A percentile compares a stretch with the other conserved stretches of the same genome.
Conservation (phyloP, 1,140 invertebrate species). For the Manduca sexta region DNA sequence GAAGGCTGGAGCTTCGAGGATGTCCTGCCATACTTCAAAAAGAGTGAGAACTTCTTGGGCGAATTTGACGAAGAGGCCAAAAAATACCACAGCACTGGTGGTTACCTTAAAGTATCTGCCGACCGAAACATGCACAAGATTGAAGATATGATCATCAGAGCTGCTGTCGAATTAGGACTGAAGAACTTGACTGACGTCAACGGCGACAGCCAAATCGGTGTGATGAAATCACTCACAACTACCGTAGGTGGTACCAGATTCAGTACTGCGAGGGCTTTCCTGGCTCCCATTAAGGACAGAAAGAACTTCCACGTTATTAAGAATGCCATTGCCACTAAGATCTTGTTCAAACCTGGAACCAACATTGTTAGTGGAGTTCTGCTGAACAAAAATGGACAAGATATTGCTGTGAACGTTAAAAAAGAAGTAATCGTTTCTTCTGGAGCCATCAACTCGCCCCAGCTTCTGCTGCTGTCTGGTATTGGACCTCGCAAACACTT, state of each 20-base stretch:
- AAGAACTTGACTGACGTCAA: slow-evolving; percentile 74
- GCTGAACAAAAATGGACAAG: slow-evolving; percentile 70
- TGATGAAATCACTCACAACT: slow-evolving; percentile 50
- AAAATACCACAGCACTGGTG: slow-evolving; percentile 80
- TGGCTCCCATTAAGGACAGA: slow-evolving; percentile 69
- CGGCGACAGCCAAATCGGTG: slow-evolving; percentile 64
- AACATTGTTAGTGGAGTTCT: slow-evolving; percentile 75
- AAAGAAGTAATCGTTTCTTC: slow-evolving; percentile 82
- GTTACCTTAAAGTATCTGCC: slow-evolving; percentile 85
- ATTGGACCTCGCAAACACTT: slow-evolving; percentile 82
- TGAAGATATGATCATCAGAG: slow-evolving; percentile 81
- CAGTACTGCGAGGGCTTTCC: slow-evolving; percentile 71
- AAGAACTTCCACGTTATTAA: slow-evolving; percentile 81
- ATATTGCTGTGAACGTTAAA: slow-evolving; percentile 59
- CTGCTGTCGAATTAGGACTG: slow-evolving; percentile 82
- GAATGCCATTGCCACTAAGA: slow-evolving; percentile 75
- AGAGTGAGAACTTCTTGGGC: slow-evolving; percentile 78
- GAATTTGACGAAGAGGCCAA: slow-evolving; percentile 35
- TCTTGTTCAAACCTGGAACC: slow-evolving; percentile 73
- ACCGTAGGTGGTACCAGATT: slow-evolving; percentile 69
- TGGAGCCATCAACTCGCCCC: slow-evolving; percentile 80
- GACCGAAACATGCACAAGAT: slow-evolving; percentile 78
- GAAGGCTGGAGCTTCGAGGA: slow-evolving; percentile 65
- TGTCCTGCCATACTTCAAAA: slow-evolving; percentile 63
- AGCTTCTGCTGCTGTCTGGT: slow-evolving; percentile 83